Evolutionary conservation across 2,888 invertebrate genomes (phyloP), one percentile per base, ranked within the genome.

Genomic region (Frankliniella fusca): DNA sequence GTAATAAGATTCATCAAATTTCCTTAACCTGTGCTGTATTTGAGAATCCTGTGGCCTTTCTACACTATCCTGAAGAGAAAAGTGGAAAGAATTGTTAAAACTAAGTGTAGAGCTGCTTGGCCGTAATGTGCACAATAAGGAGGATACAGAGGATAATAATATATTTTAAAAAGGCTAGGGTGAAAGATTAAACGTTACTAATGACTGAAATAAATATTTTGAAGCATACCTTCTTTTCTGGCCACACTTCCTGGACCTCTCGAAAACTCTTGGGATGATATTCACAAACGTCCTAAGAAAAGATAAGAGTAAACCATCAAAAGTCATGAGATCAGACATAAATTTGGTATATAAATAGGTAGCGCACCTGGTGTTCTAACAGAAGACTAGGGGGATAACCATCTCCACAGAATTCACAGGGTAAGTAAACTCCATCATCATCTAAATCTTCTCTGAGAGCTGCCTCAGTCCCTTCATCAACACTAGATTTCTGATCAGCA

Each of bases 361-460:
- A 5, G 38, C n/a, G 10, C 2, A 76, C 70, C 70, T 76, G 70
- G 27, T 76, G 70, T 12, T 76, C 70, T 12, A 76, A 27, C 0
- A 76, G 70, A 10, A 76, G 27, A 23, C 70, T 76, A 27, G 70
- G 83, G 10, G 85, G 83, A 82, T 84, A 84, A n/a, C 85, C 83
- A 70, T 82, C 83, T 76, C 84, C 84, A 81, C 85, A 85, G 80
- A 85, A 85, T 83, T 85, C 85, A 82, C 85, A 85, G 18, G 85
- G 85, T 27, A 83, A 82, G 79, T 49, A 80, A 81, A 81, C 83
- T 54, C 83, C 85, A 83, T 84, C 84, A 82, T 81, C 83, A 49
- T 80, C 83, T 54, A 48, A 83, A 81, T 81, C 84, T 82, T 80
- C 83, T 84, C 84, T 84, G 65, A 20, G 83, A 83, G 48, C 81